These are phyloP conservation scores for Brachionus rubens DNA, from an alignment of 1,140 invertebrate species.

Conservation along the genomic window DNA sequence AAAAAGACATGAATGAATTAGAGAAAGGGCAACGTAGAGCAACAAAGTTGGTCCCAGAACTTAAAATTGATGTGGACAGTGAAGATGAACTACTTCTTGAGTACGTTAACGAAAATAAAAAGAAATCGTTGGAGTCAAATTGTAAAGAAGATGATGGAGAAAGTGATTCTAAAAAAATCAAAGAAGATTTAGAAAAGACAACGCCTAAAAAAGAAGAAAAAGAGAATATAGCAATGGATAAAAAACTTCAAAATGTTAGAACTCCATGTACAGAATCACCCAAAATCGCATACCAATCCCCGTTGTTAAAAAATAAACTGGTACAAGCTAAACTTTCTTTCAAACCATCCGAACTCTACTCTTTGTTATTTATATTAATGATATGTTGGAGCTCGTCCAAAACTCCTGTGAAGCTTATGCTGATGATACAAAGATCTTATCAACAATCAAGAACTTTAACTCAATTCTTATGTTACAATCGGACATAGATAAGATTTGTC, in stretches of 20 bases:
- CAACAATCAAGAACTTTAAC: too few species aligned
- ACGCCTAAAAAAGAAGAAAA: neutral
- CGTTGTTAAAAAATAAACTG: neutral
- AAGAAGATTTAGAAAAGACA: neutral
- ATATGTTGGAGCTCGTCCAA: too few species aligned
- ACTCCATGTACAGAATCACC: neutral
- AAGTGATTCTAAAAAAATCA: too few species aligned
- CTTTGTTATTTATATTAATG: too few species aligned
- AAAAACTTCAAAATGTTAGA: neutral
- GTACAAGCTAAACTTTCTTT: constrained; percentile 8
- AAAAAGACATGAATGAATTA: too few species aligned
- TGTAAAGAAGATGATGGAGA: neutral
- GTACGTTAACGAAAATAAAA: constrained; percentile 14
- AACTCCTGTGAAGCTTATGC: too few species aligned
- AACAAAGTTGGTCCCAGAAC: too few species aligned
- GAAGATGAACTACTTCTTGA: constrained; percentile 3
- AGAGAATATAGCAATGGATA: neutral
- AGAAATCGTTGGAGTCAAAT: neutral
- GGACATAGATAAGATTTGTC: too few species aligned
- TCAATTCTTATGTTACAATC: too few species aligned
- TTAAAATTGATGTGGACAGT: constrained; percentile 7
- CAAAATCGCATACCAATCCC: neutral
- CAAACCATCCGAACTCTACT: neutral
- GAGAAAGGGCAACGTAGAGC: too few species aligned
- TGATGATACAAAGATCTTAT: too few species aligned